Base-by-base conservation (phyloP, 2,888 invertebrate genomes). In the Drosophila bunnanda region DNA sequence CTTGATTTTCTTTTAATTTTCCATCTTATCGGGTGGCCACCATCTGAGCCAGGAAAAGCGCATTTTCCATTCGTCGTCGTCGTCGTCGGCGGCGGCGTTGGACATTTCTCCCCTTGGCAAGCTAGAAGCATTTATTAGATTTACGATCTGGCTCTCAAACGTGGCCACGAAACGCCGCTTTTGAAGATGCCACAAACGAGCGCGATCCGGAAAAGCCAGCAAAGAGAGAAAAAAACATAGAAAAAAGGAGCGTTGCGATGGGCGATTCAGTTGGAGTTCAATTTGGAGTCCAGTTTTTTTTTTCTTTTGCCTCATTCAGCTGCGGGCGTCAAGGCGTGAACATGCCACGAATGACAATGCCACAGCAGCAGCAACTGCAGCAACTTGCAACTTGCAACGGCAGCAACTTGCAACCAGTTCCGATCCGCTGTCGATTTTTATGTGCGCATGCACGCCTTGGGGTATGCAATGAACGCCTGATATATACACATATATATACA, bases 391-490 rank as follows among this genome's bases (percentile, higher is more conserved):
- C 62, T 56, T 6, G 43, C 58, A 54, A 57, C 68, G 72, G 44
- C 69, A 78, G 41, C 75, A 58, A 43, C 65, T 52, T 20, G 43
- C 66, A 73, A 30, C 71, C 69, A 48, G 76, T 70, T 68, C 76
- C 58, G 75, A 69, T 70, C 78, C 78, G 67, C 84, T 90, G 90
- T 89, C 88, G 90, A 90, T 88, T 90, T 90, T 90, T 89, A 90
- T 90, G 90, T 90, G 90, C 89, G 89, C 90, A 84, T 81, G 78
- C 79, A 86, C 79, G 78, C 90, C 91, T 82, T 66, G 70, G 90
- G 90, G 75, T 91, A 91, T 85, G 90, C 91, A 89, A 89, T 83
- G 84, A 79, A 68, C 69, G 53, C 34, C 39, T 48, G 71, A 71
- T 65, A 71, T 65, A 66, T 61, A 58, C 17, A 28, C 17, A 48